Conservation (phyloP, 2,888 invertebrate genomes). For the Pilophorus perplexus region DNA sequence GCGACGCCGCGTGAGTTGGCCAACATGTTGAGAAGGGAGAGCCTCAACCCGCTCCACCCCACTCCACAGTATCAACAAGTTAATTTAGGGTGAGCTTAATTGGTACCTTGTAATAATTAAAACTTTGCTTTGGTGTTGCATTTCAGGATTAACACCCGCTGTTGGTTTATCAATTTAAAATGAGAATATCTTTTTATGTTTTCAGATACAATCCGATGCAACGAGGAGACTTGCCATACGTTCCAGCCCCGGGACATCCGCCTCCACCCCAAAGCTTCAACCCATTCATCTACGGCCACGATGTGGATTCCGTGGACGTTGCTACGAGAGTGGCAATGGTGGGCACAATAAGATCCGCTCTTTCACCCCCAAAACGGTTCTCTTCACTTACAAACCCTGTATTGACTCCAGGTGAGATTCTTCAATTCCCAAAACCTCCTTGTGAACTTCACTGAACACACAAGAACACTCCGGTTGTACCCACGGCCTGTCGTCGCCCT, state of each 20-base stretch:
- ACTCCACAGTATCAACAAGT: slow-evolving; percentile 47
- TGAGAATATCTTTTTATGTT: too few relatives aligned
- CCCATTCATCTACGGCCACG: slow-evolving; percentile 88
- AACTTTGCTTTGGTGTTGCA: too few relatives aligned
- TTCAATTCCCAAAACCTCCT: slow-evolving; percentile 96
- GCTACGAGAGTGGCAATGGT: slow-evolving; percentile 98
- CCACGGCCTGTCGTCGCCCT: slow-evolving; percentile 98
- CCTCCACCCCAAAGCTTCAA: slow-evolving; percentile 57
- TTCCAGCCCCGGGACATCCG: slow-evolving; percentile 50
- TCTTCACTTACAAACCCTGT: too few relatives aligned
- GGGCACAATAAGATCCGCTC: too few relatives aligned
- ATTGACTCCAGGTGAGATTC: slow-evolving; percentile 49
- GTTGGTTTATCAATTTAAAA: too few relatives aligned
- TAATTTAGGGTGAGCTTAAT: slow-evolving; percentile 48
- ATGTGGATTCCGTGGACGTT: slow-evolving; percentile 97
- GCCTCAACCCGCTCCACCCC: slow-evolving; percentile 45
- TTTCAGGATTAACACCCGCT: too few relatives aligned
- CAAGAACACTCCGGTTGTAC: slow-evolving; percentile 90
- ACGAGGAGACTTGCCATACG: slow-evolving; percentile 38
- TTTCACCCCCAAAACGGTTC: too few relatives aligned
- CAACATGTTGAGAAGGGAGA: slow-evolving; percentile 47
- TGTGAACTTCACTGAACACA: slow-evolving; percentile 97
- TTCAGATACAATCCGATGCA: slow-evolving; percentile 43
- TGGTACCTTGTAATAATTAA: too few relatives aligned
- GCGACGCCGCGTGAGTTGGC: slow-evolving; percentile 48